Conservation (phyloP, 2,797 vertebrate species). For the Pelochelys cantorii region DNA sequence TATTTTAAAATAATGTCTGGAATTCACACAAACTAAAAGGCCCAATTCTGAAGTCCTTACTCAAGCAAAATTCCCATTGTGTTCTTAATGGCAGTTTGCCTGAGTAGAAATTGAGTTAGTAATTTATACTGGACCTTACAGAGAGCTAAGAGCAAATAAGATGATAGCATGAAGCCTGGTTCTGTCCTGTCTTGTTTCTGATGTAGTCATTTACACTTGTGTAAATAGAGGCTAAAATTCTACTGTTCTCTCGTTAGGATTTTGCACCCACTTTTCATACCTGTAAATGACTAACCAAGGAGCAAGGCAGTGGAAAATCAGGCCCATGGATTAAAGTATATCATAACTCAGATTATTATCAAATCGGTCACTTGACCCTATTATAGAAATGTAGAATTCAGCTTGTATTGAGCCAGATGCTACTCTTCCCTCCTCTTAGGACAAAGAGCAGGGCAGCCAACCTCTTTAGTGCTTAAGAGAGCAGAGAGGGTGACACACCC, state of each 20-base stretch:
- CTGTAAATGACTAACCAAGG: background rate
- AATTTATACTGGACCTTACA: background rate
- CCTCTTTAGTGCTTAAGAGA: background rate
- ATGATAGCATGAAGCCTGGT: background rate
- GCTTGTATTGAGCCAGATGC: background rate
- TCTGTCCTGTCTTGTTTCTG: background rate
- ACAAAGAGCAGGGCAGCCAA: background rate
- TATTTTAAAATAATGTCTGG: background rate
- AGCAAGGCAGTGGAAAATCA: background rate
- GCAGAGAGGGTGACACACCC: background rate
- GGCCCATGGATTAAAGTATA: background rate
- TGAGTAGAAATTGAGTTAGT: background rate
- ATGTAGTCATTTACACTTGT: background rate
- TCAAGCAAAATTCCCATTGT: background rate
- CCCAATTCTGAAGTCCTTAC: background rate
- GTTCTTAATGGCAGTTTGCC: background rate
- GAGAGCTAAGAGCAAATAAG: background rate
- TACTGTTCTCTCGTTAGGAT: background rate
- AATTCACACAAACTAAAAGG: background rate
- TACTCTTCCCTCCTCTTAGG: background rate
- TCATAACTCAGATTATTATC: background rate
- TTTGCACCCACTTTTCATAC: background rate
- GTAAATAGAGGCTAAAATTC: background rate
- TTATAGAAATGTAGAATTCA: background rate
- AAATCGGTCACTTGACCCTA: background rate